These are phyloP conservation scores for Physeter macrocephalus DNA, from an alignment of 2,113 vertebrate species.

Conservation along the genomic window DNA sequence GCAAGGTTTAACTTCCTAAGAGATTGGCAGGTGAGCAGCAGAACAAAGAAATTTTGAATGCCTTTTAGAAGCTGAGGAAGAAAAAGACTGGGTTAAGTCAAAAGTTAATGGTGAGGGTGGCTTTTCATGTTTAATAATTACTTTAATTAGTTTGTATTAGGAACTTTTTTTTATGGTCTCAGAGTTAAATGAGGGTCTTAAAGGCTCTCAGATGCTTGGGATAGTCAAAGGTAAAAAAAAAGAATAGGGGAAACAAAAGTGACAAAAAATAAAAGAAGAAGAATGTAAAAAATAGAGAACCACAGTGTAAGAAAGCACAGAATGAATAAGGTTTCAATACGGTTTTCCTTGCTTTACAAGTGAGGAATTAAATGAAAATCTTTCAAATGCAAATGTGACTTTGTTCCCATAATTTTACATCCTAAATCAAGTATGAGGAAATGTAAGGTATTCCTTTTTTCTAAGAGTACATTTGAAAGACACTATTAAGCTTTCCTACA, in stretches of 20 bases:
- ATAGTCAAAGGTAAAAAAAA: not conserved
- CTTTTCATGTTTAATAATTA: slow-evolving; percentile 17
- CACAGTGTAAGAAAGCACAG: not conserved
- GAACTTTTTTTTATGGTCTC: not conserved
- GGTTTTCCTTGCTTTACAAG: not conserved
- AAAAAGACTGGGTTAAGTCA: not conserved
- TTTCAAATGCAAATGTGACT: slow-evolving; percentile 45
- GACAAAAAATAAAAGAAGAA: not conserved
- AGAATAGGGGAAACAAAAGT: not conserved
- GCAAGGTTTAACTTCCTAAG: not conserved
- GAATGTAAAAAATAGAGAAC: not conserved
- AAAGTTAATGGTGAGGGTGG: not conserved
- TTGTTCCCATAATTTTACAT: slow-evolving; percentile 26
- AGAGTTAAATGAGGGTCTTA: not conserved
- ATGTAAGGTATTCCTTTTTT: not conserved
- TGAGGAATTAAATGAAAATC: slow-evolving; percentile 39
- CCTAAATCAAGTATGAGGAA: not conserved
- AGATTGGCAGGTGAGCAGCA: not conserved
- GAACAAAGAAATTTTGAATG: not conserved
- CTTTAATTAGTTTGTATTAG: slow-evolving; percentile 30
- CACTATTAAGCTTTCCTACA: not conserved
- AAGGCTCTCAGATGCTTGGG: not conserved
- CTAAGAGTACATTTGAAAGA: not conserved
- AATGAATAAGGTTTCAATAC: not conserved
- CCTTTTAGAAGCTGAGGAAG: not conserved